These are phyloP conservation scores for Nyctibius bracteatus DNA, from an alignment of 2,113 vertebrate species.

Conservation along the genomic window DNA sequence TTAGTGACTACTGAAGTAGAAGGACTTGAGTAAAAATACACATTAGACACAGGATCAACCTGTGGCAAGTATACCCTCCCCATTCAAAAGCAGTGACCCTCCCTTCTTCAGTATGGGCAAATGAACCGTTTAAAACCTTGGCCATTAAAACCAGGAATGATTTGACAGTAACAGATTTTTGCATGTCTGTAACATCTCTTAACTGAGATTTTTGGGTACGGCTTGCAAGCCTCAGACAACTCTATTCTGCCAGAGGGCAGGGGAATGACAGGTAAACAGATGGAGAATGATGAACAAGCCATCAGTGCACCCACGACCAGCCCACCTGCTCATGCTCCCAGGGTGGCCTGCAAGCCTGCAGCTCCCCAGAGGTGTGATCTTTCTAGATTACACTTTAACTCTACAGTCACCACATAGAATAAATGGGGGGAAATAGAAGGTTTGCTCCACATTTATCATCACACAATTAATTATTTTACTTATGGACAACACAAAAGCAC, in stretches of 20 bases:
- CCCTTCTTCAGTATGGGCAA: not conserved
- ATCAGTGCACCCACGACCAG: not conserved
- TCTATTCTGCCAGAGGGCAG: not conserved
- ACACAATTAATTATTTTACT: not conserved
- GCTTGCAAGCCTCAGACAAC: not conserved
- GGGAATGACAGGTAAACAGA: not conserved
- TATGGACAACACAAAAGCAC: not conserved
- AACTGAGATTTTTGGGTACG: not conserved
- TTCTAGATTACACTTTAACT: not conserved
- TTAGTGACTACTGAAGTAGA: not conserved
- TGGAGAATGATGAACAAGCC: not conserved
- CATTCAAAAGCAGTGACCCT: not conserved
- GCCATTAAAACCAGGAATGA: not conserved
- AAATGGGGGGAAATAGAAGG: not conserved
- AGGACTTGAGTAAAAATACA: not conserved
- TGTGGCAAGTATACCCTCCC: not conserved
- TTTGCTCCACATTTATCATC: not conserved
- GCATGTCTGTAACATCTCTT: not conserved
- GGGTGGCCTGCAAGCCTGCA: not conserved
- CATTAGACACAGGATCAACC: not conserved
- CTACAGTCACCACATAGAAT: not conserved
- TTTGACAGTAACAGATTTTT: not conserved
- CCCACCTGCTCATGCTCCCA: not conserved
- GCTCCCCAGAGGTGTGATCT: not conserved
- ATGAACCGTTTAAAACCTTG: not conserved